These are phyloP conservation scores for Ancistrus triradiatus DNA, from an alignment of 2,113 vertebrate genomes.

Conservation along the genomic window DNA sequence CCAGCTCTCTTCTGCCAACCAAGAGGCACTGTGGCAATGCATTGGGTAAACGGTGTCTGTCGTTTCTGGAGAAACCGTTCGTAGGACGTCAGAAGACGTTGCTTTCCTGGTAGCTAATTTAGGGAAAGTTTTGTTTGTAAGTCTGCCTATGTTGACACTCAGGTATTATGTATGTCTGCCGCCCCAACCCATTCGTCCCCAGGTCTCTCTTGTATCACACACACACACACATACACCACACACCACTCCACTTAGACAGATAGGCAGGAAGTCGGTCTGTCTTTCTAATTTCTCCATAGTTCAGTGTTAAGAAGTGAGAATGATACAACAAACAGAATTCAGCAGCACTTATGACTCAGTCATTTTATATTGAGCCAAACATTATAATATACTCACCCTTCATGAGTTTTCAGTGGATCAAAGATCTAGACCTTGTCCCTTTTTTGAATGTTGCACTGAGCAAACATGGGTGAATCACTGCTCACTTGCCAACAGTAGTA, in stretches of 20 bases:
- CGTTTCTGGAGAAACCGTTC: slow-evolving; percentile 1
- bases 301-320: not conserved
- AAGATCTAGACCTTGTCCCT: too few species aligned
- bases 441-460: too few species aligned
- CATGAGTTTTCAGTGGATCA: too few species aligned
- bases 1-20: not conserved
- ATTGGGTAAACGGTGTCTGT: not conserved
- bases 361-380: too few species aligned
- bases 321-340: not conserved
- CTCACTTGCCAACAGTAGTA: too few species aligned
- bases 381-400: too few species aligned
- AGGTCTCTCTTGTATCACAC: not conserved
- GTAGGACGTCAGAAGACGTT: too few species aligned
- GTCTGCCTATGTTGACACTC: not conserved
- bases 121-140: not conserved
- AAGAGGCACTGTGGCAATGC: not conserved
- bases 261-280: slow-evolving; percentile 10
- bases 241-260: not conserved
- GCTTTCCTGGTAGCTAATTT: not conserved
- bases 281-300: not conserved
- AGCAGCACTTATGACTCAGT: too few species aligned
- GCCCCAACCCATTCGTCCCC: too few species aligned
- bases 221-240: not conserved
- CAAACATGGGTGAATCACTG: too few species aligned
- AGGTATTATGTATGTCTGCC: slow-evolving; percentile 11